Evolutionary conservation across 2,113 vertebrate species (phyloP).

Genomic region (Mixornis gularis): DNA sequence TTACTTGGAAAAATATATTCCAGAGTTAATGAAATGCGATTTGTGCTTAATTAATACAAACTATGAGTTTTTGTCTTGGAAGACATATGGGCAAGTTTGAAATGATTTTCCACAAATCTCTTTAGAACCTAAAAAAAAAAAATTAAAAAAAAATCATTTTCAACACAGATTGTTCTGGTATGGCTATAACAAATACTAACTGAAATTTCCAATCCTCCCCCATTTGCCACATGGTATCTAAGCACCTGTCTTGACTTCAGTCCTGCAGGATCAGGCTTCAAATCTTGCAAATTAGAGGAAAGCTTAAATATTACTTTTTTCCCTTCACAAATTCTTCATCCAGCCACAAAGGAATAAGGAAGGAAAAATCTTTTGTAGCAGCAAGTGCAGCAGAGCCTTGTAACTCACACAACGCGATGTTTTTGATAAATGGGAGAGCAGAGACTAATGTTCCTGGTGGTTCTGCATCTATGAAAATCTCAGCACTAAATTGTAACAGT

Average conservation of each 20-base stretch:
- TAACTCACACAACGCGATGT: background rate
- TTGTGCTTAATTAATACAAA: background rate
- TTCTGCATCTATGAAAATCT: background rate
- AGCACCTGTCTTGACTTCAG: background rate
- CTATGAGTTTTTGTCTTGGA: background rate
- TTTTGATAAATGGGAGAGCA: background rate
- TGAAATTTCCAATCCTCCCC: background rate
- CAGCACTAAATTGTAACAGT: background rate
- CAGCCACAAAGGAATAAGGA: background rate
- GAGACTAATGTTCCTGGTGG: background rate
- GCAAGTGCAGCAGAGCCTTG: background rate
- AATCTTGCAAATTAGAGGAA: background rate
- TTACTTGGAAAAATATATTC: background rate
- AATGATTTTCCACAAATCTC: background rate
- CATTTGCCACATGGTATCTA: fast-evolving
- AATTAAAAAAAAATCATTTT: background rate
- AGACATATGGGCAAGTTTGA: background rate
- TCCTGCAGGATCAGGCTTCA: background rate
- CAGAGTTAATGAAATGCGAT: background rate
- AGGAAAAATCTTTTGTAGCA: background rate
- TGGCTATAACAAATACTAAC: background rate
- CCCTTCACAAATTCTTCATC: background rate
- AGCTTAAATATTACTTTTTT: background rate
- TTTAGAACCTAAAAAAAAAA: background rate
- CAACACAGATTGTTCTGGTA: background rate